Percentiles rank a stretch among this genome's conserved stretches.
Evolutionary conservation across 2,797 vertebrate genomes (phyloP).

Genomic region (Cebuella pygmaea): DNA sequence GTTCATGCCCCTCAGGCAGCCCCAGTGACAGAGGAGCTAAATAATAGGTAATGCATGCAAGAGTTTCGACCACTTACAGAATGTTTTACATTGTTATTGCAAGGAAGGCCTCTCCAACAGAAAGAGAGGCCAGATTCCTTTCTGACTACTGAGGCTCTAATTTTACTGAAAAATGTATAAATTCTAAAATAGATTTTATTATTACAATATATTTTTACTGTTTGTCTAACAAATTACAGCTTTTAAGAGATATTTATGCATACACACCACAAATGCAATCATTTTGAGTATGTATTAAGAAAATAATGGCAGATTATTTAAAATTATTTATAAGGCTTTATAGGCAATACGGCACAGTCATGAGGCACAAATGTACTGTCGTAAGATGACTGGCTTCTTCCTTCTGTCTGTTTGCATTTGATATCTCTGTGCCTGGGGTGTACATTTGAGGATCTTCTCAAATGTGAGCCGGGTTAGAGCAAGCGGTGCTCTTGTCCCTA

Average conservation of each 20-base stretch:
- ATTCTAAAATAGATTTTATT: not conserved
- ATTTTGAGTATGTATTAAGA: not conserved
- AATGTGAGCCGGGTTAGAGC: not conserved
- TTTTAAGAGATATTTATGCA: not conserved
- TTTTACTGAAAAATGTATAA: not conserved
- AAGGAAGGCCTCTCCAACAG: not conserved
- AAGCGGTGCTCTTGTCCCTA: not conserved
- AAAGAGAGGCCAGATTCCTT: not conserved
- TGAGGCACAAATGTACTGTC: accelerated
- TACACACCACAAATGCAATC: not conserved
- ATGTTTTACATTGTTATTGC: not conserved
- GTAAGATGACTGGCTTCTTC: not conserved
- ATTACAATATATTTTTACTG: not conserved
- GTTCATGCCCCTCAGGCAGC: not conserved
- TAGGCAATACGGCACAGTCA: not conserved
- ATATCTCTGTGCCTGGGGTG: not conserved
- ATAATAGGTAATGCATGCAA: not conserved
- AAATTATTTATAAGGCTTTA: not conserved
- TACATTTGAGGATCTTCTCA: not conserved
- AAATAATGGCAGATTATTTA: not conserved
- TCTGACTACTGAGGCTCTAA: not conserved
- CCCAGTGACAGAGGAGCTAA: not conserved
- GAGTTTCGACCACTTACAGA: not conserved
- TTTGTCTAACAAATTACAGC: not conserved
- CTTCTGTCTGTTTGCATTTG: not conserved